Evolutionary conservation across 1,140 invertebrate genomes (phyloP).

Genomic region (Holcopasites calliopsidis): DNA sequence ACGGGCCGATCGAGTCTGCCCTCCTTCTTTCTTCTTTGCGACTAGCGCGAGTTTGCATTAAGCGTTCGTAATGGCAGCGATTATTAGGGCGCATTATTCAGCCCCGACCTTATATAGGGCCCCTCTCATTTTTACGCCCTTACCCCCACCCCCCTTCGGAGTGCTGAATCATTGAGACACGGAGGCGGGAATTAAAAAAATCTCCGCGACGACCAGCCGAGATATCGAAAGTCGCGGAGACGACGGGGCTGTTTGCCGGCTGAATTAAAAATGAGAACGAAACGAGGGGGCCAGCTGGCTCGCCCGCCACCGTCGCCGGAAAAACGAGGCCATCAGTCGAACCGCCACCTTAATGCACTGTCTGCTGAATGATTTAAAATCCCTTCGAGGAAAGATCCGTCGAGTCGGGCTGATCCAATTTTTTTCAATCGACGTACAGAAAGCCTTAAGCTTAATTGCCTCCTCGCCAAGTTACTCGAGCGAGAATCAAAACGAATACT

Average conservation of each 20-base stretch:
- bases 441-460: neutral
- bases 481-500: neutral
- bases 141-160: slow-evolving; percentile 33
- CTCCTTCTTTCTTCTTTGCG: neutral
- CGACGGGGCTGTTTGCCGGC: slow-evolving; percentile 68
- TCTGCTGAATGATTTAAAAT: slow-evolving; percentile 69
- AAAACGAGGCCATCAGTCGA: slow-evolving; percentile 74
- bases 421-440: slow-evolving; percentile 1
- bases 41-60: slow-evolving; percentile 58
- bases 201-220: slow-evolving; percentile 52
- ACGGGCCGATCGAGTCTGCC: slow-evolving; percentile 31
- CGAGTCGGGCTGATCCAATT: neutral
- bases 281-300: slow-evolving; percentile 64
- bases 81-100: slow-evolving; percentile 77
- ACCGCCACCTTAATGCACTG: slow-evolving; percentile 71
- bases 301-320: slow-evolving; percentile 56
- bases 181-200: slow-evolving; percentile 76
- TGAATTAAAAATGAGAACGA: slow-evolving; percentile 78
- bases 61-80: slow-evolving; percentile 71
- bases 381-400: slow-evolving; percentile 5
- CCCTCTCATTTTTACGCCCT: slow-evolving; percentile 57
- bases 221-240: slow-evolving; percentile 37
- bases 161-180: slow-evolving; percentile 76
- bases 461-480: too few relatives aligned
- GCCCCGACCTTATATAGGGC: slow-evolving; percentile 55